Conservation (phyloP, 2,888 invertebrate species). For the Rosalia funebris region DNA sequence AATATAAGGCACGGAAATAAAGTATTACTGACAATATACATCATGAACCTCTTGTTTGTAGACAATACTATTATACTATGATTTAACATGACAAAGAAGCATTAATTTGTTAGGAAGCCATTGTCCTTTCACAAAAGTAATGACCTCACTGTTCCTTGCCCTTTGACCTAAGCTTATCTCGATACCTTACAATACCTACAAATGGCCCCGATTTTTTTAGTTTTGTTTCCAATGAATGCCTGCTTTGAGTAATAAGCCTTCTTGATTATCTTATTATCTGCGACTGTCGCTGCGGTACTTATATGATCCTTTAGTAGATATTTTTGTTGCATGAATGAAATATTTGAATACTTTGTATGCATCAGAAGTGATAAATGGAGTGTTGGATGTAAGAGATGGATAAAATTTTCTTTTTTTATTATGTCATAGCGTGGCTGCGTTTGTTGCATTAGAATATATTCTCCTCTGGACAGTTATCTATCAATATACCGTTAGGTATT, state of each 20-base stretch:
- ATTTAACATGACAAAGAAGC: slow-evolving; percentile 28
- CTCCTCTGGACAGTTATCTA: too few species aligned
- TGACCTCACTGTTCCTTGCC: slow-evolving; percentile 21
- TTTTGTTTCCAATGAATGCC: slow-evolving; percentile 12
- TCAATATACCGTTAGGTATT: too few species aligned
- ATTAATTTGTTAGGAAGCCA: slow-evolving; percentile 27
- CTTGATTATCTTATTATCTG: slow-evolving; percentile 13
- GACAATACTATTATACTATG: slow-evolving; percentile 23
- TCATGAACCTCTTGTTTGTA: slow-evolving; percentile 6
- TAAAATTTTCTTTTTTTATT: neutral
- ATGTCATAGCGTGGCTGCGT: neutral
- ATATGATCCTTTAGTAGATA: neutral
- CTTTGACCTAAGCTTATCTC: slow-evolving; percentile 24
- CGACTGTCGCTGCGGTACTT: neutral
- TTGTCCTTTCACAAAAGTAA: slow-evolving; percentile 31
- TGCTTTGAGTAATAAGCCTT: slow-evolving; percentile 11
- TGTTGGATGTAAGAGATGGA: neutral
- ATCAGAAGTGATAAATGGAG: neutral
- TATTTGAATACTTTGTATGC: slow-evolving; percentile 4
- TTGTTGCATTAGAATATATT: too few species aligned
- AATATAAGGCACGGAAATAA: slow-evolving; percentile 20
- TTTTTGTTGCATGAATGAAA: neutral
- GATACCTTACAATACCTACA: slow-evolving; percentile 20
- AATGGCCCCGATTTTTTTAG: slow-evolving; percentile 6
- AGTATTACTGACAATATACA: slow-evolving; percentile 25